Conservation (phyloP, 2,113 vertebrate species). For the Tenrec ecaudatus region DNA sequence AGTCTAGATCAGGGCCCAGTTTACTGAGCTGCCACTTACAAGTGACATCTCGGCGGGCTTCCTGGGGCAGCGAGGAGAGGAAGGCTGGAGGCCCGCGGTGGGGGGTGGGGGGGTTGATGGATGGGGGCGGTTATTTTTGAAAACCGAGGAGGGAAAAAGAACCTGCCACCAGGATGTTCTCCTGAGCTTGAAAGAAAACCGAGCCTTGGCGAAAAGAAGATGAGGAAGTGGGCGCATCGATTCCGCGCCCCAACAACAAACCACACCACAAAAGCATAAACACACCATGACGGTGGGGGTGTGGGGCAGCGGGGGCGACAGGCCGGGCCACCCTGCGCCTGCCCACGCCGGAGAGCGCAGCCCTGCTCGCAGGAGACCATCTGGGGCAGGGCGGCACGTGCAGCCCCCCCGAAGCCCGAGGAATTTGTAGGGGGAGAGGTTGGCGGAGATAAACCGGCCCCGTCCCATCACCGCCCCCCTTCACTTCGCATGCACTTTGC, state of each 20-base stretch:
- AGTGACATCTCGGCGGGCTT: slow-evolving; percentile 50
- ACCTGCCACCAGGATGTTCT: slow-evolving; percentile 42
- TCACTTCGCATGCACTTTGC: rapidly evolving
- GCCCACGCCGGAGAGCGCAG: too few species aligned
- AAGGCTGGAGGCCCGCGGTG: not conserved
- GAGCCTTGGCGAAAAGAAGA: slow-evolving; percentile 9
- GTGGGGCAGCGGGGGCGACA: not conserved
- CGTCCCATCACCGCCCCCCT: not conserved
- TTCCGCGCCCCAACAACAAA: not conserved
- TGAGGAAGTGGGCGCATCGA: not conserved
- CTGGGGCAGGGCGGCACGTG: not conserved
- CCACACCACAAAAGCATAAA: not conserved
- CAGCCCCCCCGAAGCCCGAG: not conserved
- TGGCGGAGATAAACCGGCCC: not conserved
- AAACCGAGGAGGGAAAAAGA: slow-evolving; percentile 52
- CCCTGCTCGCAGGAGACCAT: rapidly evolving
- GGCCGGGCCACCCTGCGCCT: not conserved
- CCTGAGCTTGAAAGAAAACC: slow-evolving; percentile 10
- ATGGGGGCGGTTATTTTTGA: slow-evolving; percentile 59
- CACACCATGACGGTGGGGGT: slow-evolving; percentile 16
- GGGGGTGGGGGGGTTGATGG: not conserved
- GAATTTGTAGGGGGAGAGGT: not conserved
- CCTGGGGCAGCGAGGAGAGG: too few species aligned
- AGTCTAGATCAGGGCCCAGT: not conserved
- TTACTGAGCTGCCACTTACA: not conserved